A percentile compares a stretch with the other conserved stretches of the same genome.
phyloP scores from a whole-genome alignment of 2,888 invertebrate species.

The Drosophila subsilvestris region DNA sequence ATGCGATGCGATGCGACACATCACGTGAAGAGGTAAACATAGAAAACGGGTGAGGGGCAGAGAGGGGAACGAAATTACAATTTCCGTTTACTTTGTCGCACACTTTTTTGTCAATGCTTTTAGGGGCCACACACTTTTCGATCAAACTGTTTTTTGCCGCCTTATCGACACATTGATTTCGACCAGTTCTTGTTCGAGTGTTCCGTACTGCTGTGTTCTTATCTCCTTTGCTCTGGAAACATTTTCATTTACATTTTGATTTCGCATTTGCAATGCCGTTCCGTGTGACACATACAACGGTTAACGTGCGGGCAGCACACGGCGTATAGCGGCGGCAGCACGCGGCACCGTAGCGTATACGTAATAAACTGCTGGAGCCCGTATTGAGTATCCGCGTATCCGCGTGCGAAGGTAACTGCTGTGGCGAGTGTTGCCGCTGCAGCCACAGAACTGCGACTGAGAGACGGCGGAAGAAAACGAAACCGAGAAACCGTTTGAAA shows the following conservation, averaged over 20 bases:
- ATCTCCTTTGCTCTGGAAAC: constrained; percentile 50
- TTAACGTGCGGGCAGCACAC: constrained; percentile 3
- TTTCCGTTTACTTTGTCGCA: constrained; percentile 29
- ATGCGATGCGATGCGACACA: constrained; percentile 48
- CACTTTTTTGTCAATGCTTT: constrained; percentile 24
- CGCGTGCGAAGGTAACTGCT: constrained; percentile 20
- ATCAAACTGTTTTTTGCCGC: constrained; percentile 51
- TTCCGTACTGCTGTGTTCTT: constrained; percentile 28
- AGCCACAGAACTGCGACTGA: constrained; percentile 66
- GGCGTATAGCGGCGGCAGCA: constrained; percentile 17
- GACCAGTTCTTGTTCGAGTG: constrained; percentile 34
- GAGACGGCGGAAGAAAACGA: constrained; percentile 48
- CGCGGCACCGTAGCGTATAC: constrained; percentile 66
- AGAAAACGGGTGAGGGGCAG: background rate
- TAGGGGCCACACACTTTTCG: constrained; percentile 10
- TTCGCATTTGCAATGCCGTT: constrained; percentile 63
- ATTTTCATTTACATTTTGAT: constrained; percentile 65
- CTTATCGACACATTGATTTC: constrained; percentile 69
- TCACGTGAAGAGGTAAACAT: constrained; percentile 62
- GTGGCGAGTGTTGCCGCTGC: constrained; percentile 57
- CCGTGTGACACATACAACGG: constrained; percentile 58
- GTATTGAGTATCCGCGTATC: constrained; percentile 34
- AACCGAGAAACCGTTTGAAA: constrained; percentile 54
- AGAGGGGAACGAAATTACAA: constrained; percentile 16
- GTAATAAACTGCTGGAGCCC: constrained; percentile 61